Percentiles rank a stretch among this genome's conserved stretches.
Conservation (phyloP, 2,113 vertebrate species). For the Vulpes ferrilata region DNA sequence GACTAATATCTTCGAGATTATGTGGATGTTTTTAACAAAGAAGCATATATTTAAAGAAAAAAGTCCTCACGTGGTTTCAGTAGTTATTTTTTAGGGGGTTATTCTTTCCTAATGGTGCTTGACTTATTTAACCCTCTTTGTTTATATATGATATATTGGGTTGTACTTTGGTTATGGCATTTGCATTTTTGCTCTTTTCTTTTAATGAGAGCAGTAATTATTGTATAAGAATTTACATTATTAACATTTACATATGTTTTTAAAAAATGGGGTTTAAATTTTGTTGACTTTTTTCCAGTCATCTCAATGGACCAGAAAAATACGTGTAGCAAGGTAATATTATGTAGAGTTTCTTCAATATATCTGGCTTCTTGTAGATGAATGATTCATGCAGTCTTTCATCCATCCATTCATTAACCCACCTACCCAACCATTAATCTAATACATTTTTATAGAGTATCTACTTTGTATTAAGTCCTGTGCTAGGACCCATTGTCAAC, state of each 20-base stretch:
- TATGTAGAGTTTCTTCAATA: not conserved
- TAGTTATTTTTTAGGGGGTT: constrained; percentile 34
- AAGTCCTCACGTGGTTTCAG: not conserved
- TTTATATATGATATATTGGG: not conserved
- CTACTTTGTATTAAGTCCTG: not conserved
- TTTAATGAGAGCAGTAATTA: constrained; percentile 38
- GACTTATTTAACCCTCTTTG: constrained; percentile 31
- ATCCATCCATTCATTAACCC: not conserved
- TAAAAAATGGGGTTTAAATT: constrained; percentile 29
- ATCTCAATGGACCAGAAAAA: constrained; percentile 15
- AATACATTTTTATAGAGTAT: not conserved
- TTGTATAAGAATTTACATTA: not conserved
- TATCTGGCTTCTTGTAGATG: not conserved
- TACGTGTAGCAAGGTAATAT: not conserved
- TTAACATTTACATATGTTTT: constrained; percentile 29
- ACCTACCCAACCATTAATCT: not conserved
- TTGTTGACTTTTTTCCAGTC: not conserved
- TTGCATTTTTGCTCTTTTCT: constrained; percentile 37
- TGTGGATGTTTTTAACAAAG: not conserved
- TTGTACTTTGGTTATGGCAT: constrained; percentile 45
- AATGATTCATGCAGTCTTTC: not conserved
- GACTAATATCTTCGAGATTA: constrained; percentile 62
- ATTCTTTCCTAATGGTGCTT: constrained; percentile 21
- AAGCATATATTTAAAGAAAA: constrained; percentile 46
- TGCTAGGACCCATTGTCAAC: not conserved